phyloP scores from a whole-genome alignment of 2,113 vertebrate species.

The Boulengerochromis microlepis region DNA sequence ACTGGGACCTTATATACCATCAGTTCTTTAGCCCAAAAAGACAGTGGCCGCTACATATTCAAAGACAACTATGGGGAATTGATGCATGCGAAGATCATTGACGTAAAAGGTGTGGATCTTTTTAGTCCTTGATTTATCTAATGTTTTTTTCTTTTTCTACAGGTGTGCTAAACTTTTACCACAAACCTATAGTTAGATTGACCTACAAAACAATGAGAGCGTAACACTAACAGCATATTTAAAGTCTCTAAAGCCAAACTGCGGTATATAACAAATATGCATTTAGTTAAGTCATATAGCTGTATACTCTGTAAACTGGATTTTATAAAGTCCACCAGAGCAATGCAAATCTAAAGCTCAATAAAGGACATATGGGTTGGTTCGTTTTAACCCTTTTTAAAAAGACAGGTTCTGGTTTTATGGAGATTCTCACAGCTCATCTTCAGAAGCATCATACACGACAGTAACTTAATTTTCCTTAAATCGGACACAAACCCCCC shows the following conservation, averaged over 20 bases:
- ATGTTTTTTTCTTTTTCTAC: not conserved
- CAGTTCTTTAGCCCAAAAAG: not conserved
- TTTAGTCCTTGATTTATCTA: not conserved
- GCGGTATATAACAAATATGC: not conserved
- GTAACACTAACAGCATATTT: not conserved
- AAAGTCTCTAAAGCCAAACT: not conserved
- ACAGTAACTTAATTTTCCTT: not conserved
- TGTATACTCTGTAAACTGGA: not conserved
- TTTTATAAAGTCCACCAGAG: not conserved
- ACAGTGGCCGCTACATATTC: not conserved
- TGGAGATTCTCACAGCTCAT: not conserved
- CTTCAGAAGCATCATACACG: not conserved
- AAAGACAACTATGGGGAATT: fast-evolving
- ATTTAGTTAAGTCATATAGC: not conserved
- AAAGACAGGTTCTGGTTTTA: not conserved
- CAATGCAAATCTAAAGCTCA: not conserved
- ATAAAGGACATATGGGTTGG: fast-evolving
- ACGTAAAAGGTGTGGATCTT: not conserved
- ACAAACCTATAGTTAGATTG: not conserved
- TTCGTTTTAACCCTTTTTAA: not conserved
- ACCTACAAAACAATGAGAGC: not conserved
- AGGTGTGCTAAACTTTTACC: not conserved
- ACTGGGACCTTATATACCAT: fast-evolving
- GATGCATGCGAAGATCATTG: fast-evolving
- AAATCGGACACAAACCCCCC: fast-evolving